phyloP scores from a whole-genome alignment of 1,140 invertebrate genomes.

The Caerostris extrusa region DNA sequence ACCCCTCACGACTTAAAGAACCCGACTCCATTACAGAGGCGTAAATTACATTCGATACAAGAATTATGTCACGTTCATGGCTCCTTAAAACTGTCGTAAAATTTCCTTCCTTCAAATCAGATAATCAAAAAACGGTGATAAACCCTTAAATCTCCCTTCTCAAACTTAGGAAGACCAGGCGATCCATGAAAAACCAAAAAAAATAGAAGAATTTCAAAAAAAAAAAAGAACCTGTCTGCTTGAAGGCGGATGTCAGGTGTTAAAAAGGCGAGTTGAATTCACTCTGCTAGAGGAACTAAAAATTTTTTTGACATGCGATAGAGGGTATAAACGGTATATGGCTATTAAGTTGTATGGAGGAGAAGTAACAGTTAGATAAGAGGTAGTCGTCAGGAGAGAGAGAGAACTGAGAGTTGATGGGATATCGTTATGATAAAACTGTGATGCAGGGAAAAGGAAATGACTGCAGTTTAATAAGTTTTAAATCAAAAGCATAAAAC shows the following conservation, averaged over 20 bases:
- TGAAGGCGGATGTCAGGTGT: slow-evolving; percentile 60
- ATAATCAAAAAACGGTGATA: slow-evolving; percentile 74
- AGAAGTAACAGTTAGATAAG: slow-evolving; percentile 63
- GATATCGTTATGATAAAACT: slow-evolving; percentile 67
- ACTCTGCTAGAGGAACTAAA: slow-evolving; percentile 7
- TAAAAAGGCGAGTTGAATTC: slow-evolving; percentile 60
- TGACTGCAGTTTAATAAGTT: slow-evolving; percentile 67
- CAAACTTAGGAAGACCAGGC: not conserved
- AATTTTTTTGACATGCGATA: slow-evolving; percentile 23
- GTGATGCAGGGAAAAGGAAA: slow-evolving; percentile 53
- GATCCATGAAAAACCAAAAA: not conserved
- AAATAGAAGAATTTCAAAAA: not conserved
- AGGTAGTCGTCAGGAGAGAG: not conserved
- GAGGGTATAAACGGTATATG: slow-evolving; percentile 34
- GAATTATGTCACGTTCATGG: slow-evolving; percentile 72
- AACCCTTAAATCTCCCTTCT: slow-evolving; percentile 64
- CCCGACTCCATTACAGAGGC: slow-evolving; percentile 58
- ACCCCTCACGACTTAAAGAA: slow-evolving; percentile 25
- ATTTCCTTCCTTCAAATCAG: slow-evolving; percentile 71
- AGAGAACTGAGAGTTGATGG: slow-evolving; percentile 31
- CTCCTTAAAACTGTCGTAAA: slow-evolving; percentile 68
- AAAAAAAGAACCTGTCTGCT: slow-evolving; percentile 41
- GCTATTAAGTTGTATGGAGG: slow-evolving; percentile 49
- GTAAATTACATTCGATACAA: slow-evolving; percentile 68
- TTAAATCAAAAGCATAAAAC: slow-evolving; percentile 52